Conservation (phyloP, 2,888 invertebrate species). For the Cybosia mesomella region DNA sequence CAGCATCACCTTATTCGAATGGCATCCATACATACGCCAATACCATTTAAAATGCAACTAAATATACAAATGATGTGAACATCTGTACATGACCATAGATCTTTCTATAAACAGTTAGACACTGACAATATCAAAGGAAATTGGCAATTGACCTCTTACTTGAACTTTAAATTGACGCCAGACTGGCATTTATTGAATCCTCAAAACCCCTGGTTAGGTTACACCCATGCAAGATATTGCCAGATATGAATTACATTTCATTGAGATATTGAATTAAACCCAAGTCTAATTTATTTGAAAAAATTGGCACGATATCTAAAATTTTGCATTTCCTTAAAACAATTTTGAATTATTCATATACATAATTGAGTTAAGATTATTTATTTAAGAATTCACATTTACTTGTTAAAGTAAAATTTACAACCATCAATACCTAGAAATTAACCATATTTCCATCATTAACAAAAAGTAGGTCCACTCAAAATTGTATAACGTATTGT, state of each 20-base stretch:
- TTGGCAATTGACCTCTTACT: constrained; percentile 82
- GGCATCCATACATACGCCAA: neutral
- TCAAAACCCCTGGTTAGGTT: too few species aligned
- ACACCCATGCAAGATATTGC: too few species aligned
- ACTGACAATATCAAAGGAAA: constrained; percentile 82
- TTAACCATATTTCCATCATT: constrained; percentile 31
- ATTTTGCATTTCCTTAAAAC: neutral
- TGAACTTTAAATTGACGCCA: constrained; percentile 78
- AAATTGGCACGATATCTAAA: constrained; percentile 1
- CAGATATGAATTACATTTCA: too few species aligned
- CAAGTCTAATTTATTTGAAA: neutral
- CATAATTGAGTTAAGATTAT: neutral
- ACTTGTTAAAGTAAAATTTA: neutral
- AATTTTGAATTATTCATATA: neutral
- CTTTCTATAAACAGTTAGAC: constrained; percentile 75
- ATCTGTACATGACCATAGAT: constrained; percentile 48
- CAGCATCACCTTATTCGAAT: neutral
- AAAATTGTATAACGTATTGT: constrained; percentile 39
- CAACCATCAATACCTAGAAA: constrained; percentile 26
- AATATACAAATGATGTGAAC: neutral
- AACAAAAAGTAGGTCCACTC: constrained; percentile 27
- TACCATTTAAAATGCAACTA: neutral
- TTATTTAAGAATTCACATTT: neutral
- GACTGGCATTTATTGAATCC: constrained; percentile 49
- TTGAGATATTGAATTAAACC: neutral